Percentiles rank a stretch among this genome's conserved stretches.
These are phyloP conservation scores for Drosophila auraria DNA, from an alignment of 1,140 invertebrate species.

Conservation along the genomic window DNA sequence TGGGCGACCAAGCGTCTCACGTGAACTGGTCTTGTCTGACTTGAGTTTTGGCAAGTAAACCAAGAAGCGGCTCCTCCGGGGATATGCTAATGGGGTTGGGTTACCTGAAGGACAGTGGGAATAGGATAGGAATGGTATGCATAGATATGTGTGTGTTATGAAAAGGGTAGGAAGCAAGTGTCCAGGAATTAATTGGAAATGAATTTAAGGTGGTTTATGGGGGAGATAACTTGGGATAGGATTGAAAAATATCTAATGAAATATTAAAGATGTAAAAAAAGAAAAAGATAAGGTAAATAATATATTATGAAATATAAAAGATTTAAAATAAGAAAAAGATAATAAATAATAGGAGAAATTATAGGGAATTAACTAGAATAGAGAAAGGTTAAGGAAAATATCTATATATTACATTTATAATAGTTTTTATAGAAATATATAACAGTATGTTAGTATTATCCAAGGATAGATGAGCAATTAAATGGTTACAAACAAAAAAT, in stretches of 20 bases:
- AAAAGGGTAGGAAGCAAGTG: slow-evolving; percentile 24
- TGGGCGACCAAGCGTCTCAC: slow-evolving; percentile 35
- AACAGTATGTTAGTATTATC: too few relatives aligned
- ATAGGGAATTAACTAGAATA: too few relatives aligned
- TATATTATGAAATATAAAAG: too few relatives aligned
- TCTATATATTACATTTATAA: not conserved
- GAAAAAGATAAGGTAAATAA: too few relatives aligned
- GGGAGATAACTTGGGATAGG: not conserved
- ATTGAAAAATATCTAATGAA: not conserved
- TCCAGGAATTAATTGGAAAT: slow-evolving; percentile 34
- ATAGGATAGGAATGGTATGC: not conserved
- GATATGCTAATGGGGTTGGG: slow-evolving; percentile 51
- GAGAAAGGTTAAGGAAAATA: not conserved
- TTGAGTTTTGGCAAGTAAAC: slow-evolving; percentile 28
- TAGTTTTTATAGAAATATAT: not conserved
- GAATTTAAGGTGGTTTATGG: not conserved
- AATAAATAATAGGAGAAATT: not conserved
- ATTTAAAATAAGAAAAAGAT: too few relatives aligned
- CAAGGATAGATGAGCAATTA: too few relatives aligned
- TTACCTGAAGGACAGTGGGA: slow-evolving; percentile 49
- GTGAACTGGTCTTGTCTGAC: slow-evolving; percentile 28
- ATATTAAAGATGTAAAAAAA: too few relatives aligned
- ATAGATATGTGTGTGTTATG: not conserved
- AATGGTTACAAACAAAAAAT: too few relatives aligned
- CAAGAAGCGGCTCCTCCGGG: slow-evolving; percentile 33